Percentiles rank a stretch among this genome's conserved stretches.
These are phyloP conservation scores for Poeciliopsis gracilis DNA, from an alignment of 2,797 vertebrate species.

Conservation along the genomic window DNA sequence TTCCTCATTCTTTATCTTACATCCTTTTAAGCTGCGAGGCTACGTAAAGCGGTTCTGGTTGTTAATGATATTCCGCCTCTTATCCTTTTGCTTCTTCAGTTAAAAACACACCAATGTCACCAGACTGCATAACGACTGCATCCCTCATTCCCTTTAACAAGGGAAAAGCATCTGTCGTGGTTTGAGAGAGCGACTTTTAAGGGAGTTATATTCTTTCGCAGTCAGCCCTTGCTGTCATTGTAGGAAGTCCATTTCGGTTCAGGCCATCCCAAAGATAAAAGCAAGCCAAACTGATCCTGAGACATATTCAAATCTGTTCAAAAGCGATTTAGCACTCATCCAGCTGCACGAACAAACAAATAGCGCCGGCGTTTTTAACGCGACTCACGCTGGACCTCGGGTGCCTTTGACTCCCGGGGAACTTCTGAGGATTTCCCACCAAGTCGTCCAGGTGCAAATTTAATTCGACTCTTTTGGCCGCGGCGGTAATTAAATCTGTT, in stretches of 20 bases:
- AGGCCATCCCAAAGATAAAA: too few species aligned
- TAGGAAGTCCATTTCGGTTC: too few species aligned
- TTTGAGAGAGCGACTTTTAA: neutral
- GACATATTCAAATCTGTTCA: neutral
- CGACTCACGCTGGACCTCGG: neutral
- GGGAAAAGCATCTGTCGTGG: neutral
- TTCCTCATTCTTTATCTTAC: neutral
- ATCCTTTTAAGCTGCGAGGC: neutral
- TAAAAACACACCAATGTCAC: constrained; percentile 10
- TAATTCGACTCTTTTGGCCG: constrained; percentile 56
- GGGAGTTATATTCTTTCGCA: neutral
- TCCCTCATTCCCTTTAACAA: neutral
- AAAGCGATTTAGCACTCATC: neutral
- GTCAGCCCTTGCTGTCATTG: too few species aligned
- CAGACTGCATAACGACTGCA: neutral
- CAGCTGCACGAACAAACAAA: neutral
- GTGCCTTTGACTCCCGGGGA: neutral
- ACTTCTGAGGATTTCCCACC: constrained; percentile 48
- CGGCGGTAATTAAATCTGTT: constrained; percentile 72
- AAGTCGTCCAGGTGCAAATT: constrained; percentile 64
- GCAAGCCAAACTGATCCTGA: too few species aligned
- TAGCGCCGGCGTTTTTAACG: neutral
- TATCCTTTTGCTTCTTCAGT: constrained; percentile 1
- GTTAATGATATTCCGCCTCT: neutral
- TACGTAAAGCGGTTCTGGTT: neutral